Percentiles rank a stretch among this genome's conserved stretches.
Conservation (phyloP, 2,797 vertebrate species). For the Nasua narica region DNA sequence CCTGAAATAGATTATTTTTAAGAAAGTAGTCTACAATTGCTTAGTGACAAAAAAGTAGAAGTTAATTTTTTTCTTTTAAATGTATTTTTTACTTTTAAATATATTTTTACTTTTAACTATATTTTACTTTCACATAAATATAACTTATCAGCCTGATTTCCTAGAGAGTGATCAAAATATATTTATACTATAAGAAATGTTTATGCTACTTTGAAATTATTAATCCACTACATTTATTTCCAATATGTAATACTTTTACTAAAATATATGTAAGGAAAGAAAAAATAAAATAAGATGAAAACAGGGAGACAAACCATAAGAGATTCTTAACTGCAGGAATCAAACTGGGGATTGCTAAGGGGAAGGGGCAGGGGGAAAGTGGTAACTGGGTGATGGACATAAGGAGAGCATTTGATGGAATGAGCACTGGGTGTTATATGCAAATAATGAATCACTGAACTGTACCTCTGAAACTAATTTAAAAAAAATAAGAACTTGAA, state of each 20-base stretch:
- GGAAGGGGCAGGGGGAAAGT: too few relatives aligned
- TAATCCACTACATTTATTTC: not conserved
- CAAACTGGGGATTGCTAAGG: too few relatives aligned
- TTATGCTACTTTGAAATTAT: not conserved
- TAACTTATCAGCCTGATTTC: not conserved
- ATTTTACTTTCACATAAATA: not conserved
- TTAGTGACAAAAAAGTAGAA: not conserved
- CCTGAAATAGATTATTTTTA: not conserved
- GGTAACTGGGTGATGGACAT: too few relatives aligned
- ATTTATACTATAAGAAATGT: not conserved
- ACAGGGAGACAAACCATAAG: too few relatives aligned
- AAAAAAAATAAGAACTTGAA: not conserved
- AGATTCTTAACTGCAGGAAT: too few relatives aligned
- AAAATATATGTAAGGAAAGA: not conserved
- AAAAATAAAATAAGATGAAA: too few relatives aligned
- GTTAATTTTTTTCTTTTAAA: too few relatives aligned
- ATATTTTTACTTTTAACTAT: not conserved
- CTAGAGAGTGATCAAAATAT: not conserved
- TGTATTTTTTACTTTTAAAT: not conserved
- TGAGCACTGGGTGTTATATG: not conserved
- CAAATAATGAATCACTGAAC: not conserved
- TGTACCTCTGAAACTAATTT: not conserved
- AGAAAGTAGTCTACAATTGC: not conserved
- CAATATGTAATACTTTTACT: not conserved
- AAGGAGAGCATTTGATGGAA: not conserved